Evolutionary conservation across 2,888 invertebrate genomes (phyloP).

Genomic region (Nomada lathburiana): DNA sequence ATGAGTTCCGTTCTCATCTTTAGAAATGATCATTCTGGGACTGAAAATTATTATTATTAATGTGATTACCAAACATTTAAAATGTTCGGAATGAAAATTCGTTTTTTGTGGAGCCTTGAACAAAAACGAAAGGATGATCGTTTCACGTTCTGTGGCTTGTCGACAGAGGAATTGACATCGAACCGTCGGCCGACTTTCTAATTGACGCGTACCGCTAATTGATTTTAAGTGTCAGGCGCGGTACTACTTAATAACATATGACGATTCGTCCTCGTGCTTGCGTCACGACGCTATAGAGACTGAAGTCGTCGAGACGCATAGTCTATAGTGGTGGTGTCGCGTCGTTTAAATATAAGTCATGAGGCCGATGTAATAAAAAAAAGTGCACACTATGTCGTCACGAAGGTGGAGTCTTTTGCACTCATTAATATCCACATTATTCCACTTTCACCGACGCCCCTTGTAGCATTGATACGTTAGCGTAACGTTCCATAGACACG

Average conservation of each 20-base stretch:
- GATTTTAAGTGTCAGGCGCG: constrained; percentile 77
- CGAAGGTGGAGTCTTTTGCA: constrained; percentile 53
- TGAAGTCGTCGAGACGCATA: neutral
- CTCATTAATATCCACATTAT: constrained; percentile 46
- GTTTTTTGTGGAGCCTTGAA: no score
- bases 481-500: constrained; percentile 23
- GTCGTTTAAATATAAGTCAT: constrained; percentile 63
- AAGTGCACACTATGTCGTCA: constrained; percentile 36
- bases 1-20: no score
- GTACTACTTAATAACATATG: constrained; percentile 61
- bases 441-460: constrained; percentile 49
- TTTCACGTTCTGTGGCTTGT: constrained; percentile 18
- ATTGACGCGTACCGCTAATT: constrained; percentile 72
- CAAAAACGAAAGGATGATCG: constrained; percentile 32
- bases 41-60: neutral
- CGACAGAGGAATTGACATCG: constrained; percentile 47
- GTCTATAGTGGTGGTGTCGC: constrained; percentile 12
- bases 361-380: constrained; percentile 52
- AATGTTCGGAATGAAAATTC: neutral
- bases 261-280: constrained; percentile 52
- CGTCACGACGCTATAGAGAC: constrained; percentile 53
- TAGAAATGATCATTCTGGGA: no score
- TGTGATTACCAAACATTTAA: neutral
- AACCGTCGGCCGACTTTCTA: constrained; percentile 72
- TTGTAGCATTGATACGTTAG: constrained; percentile 30